Evolutionary conservation across 2,888 invertebrate species (phyloP).

Genomic region (Notodonta dromedarius): DNA sequence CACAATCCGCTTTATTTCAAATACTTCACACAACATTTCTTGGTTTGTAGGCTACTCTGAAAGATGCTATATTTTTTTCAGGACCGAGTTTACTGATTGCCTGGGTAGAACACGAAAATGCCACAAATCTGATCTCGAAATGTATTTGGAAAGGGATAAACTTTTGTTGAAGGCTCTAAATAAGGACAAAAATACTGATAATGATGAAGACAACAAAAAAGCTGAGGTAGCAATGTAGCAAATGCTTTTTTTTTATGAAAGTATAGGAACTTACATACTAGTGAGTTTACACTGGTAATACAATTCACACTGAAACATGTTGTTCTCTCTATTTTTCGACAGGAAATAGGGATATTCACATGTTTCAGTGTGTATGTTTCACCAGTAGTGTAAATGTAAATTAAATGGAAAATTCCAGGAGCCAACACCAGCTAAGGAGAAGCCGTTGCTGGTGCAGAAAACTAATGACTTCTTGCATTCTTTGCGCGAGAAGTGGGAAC

Average conservation of each 20-base stretch:
- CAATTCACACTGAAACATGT: too few species aligned
- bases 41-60: too few species aligned
- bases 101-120: conserved; percentile 95
- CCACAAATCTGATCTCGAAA: conserved; percentile 88
- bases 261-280: too few species aligned
- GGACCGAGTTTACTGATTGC: conserved; percentile 95
- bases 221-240: conserved; percentile 23
- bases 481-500: conserved; percentile 94
- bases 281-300: too few species aligned
- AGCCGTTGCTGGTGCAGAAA: conserved; percentile 86
- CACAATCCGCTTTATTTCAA: too few species aligned
- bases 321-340: too few species aligned
- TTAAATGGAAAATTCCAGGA: conserved; percentile 38
- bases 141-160: conserved; percentile 61
- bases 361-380: too few species aligned
- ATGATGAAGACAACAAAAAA: conserved; percentile 32
- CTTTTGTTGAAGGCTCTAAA: conserved; percentile 80
- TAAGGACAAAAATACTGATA: conserved; percentile 82
- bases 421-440: conserved; percentile 51
- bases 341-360: too few species aligned
- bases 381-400: not conserved
- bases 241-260: not conserved
- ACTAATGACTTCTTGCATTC: conserved; percentile 83
- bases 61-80: conserved; percentile 51
- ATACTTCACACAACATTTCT: too few species aligned